Percentiles rank a stretch among this genome's conserved stretches.
These are phyloP conservation scores for Sminthurinus aureus DNA, from an alignment of 2,888 invertebrate species.

Conservation along the genomic window DNA sequence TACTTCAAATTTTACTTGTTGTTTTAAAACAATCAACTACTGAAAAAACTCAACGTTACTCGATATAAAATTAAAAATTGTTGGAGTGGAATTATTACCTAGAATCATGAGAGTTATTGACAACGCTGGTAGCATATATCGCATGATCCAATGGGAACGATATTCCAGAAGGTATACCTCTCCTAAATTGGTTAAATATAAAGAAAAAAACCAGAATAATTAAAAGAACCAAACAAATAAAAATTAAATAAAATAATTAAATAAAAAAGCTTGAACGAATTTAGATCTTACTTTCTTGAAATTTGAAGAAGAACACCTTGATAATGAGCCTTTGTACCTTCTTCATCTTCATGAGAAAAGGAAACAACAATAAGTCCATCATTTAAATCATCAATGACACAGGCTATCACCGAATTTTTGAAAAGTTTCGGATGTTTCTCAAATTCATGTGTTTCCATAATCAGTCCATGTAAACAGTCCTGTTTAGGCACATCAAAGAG, in stretches of 20 bases:
- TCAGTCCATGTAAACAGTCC: slow-evolving; percentile 20
- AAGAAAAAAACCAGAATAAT: background rate
- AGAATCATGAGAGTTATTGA: too few relatives aligned
- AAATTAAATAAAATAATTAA: background rate
- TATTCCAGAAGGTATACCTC: slow-evolving; percentile 58
- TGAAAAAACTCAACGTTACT: too few relatives aligned
- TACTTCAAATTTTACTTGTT: too few relatives aligned
- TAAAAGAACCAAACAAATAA: too few relatives aligned
- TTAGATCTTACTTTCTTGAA: slow-evolving; percentile 55
- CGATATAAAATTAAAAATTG: too few relatives aligned
- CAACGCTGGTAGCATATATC: too few relatives aligned
- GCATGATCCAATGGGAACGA: slow-evolving; percentile 57
- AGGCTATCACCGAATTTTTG: slow-evolving; percentile 52
- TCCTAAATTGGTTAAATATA: slow-evolving; percentile 40
- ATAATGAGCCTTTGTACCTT: too few relatives aligned
- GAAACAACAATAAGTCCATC: slow-evolving; percentile 57
- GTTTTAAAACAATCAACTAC: too few relatives aligned
- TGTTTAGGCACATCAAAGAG: background rate
- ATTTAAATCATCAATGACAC: slow-evolving; percentile 55
- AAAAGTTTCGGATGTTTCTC: slow-evolving; percentile 31
- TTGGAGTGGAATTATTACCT: too few relatives aligned
- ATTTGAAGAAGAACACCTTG: slow-evolving; percentile 59
- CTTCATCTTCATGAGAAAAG: slow-evolving; percentile 51
- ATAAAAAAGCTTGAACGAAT: background rate
- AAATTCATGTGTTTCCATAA: slow-evolving; percentile 24